These are phyloP conservation scores for Drosophila kuntzei DNA, from an alignment of 2,888 invertebrate species.

Conservation along the genomic window DNA sequence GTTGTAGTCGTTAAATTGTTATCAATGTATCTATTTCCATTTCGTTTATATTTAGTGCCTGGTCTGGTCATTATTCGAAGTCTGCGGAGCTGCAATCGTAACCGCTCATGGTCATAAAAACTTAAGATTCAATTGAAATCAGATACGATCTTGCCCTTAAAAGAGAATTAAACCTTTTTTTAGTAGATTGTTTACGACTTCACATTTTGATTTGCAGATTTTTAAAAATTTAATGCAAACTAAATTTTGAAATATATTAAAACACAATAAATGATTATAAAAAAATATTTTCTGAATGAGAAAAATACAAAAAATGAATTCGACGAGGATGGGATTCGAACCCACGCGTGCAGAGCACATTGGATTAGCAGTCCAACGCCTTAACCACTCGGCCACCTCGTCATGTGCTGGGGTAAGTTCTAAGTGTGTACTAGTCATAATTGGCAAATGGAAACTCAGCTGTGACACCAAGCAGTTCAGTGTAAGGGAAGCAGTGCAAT, in stretches of 20 bases:
- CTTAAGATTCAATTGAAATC: constrained; percentile 66
- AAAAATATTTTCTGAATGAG: neutral
- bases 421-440: constrained; percentile 14
- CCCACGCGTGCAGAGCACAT: constrained; percentile 95
- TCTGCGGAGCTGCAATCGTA: constrained; percentile 26
- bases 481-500: constrained; percentile 22
- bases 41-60: constrained; percentile 61
- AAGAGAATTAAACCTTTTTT: constrained; percentile 24
- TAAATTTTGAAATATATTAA: neutral
- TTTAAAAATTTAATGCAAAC: neutral
- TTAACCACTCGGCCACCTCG: constrained; percentile 95
- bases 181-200: neutral
- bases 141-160: constrained; percentile 64
- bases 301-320: constrained; percentile 40
- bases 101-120: constrained; percentile 51
- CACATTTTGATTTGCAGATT: neutral
- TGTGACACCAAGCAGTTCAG: constrained; percentile 23
- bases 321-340: constrained; percentile 94
- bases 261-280: neutral
- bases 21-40: constrained; percentile 77
- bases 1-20: constrained; percentile 59
- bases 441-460: neutral
- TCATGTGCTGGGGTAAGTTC: constrained; percentile 89
- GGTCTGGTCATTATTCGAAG: constrained; percentile 47
- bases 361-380: constrained; percentile 95